phyloP scores from a whole-genome alignment of 2,888 invertebrate genomes.

The Parascotia fuliginaria region DNA sequence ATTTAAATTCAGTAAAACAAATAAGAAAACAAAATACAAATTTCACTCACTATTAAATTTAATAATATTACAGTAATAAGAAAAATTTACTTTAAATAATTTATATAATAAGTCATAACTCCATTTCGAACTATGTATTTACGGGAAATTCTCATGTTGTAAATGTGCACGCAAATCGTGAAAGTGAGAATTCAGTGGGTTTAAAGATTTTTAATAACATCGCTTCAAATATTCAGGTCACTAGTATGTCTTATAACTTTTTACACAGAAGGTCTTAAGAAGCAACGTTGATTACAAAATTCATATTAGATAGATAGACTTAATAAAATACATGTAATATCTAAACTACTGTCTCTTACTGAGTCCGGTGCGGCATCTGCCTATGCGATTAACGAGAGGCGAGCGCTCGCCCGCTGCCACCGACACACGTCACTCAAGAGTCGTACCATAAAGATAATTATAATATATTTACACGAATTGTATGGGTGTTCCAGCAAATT shows the following conservation, averaged over 20 bases:
- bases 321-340: slow-evolving; percentile 84
- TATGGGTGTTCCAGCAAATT: slow-evolving; percentile 82
- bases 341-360: slow-evolving; percentile 77
- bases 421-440: slow-evolving; percentile 60
- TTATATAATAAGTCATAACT: slow-evolving; percentile 81
- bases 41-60: slow-evolving; percentile 86
- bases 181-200: slow-evolving; percentile 83
- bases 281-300: slow-evolving; percentile 85
- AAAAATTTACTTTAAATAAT: slow-evolving; percentile 82
- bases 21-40: slow-evolving; percentile 84
- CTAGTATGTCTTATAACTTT: slow-evolving; percentile 84
- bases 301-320: slow-evolving; percentile 81
- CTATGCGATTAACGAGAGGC: no score
- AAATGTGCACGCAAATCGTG: slow-evolving; percentile 82
- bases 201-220: slow-evolving; percentile 76
- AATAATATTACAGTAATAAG: slow-evolving; percentile 84
- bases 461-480: slow-evolving; percentile 85
- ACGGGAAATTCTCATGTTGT: slow-evolving; percentile 75
- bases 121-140: slow-evolving; percentile 76
- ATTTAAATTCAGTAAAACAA: slow-evolving; percentile 85
- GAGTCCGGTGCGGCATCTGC: slow-evolving; percentile 44
- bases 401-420: slow-evolving; percentile 20
- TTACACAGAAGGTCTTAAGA: slow-evolving; percentile 84
- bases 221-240: slow-evolving; percentile 85
- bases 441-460: slow-evolving; percentile 81